Evolutionary conservation across 2,888 invertebrate species (phyloP).

Genomic region (Drosophila quinaria): DNA sequence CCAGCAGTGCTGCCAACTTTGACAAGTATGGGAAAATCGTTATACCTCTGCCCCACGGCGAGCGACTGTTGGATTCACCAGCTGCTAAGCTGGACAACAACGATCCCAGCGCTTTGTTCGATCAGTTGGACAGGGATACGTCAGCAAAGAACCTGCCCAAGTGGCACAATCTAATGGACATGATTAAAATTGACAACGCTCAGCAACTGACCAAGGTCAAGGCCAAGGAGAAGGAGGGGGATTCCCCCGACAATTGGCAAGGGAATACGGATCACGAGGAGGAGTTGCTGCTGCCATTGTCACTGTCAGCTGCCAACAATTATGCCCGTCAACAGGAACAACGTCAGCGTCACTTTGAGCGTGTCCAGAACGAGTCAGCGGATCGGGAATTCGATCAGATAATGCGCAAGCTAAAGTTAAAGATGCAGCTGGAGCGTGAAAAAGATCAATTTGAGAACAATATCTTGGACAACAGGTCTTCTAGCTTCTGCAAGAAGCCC

Average conservation of each 20-base stretch:
- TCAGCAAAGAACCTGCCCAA: neutral
- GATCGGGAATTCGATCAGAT: conserved; percentile 41
- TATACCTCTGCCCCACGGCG: neutral
- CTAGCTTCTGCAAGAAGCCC: neutral
- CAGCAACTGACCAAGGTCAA: neutral
- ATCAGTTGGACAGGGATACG: conserved; percentile 25
- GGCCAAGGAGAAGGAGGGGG: conserved; percentile 3
- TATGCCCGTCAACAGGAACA: neutral
- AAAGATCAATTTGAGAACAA: neutral
- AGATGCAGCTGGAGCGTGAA: neutral
- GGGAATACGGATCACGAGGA: neutral
- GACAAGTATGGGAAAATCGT: conserved; percentile 5
- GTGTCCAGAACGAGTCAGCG: conserved; percentile 23
- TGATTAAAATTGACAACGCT: neutral
- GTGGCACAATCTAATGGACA: conserved; percentile 2
- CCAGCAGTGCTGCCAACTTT: conserved; percentile 2
- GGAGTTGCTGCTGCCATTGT: neutral
- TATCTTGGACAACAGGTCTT: neutral
- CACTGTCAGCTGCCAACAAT: neutral
- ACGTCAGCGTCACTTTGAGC: conserved; percentile 19
- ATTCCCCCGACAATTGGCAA: neutral
- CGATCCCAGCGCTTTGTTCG: conserved; percentile 25
- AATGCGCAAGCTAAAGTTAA: conserved; percentile 16
- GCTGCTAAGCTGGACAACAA: neutral
- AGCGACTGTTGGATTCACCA: neutral